Percentiles rank a stretch among this genome's conserved stretches.
These are phyloP conservation scores for Halcyon leucocephala DNA, from an alignment of 2,797 vertebrate genomes.

Conservation along the genomic window DNA sequence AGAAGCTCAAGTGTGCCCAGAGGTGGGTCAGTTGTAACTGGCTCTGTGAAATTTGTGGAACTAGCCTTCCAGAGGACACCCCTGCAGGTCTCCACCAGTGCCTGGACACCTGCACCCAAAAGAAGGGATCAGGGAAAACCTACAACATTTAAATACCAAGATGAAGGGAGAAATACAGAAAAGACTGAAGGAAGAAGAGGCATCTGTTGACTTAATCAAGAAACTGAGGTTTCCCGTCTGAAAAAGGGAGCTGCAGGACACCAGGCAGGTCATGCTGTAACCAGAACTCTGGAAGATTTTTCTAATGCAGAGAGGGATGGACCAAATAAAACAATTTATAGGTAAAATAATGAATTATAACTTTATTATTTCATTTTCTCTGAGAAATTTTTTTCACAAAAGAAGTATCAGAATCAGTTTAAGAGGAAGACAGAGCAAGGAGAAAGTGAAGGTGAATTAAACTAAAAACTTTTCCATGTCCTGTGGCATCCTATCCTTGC, in stretches of 20 bases:
- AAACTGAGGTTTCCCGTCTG: not conserved
- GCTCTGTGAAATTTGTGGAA: not conserved
- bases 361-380: not conserved
- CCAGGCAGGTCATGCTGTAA: not conserved
- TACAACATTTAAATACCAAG: not conserved
- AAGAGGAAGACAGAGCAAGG: not conserved
- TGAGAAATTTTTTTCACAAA: not conserved
- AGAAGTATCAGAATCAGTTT: not conserved
- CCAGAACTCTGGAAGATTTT: not conserved
- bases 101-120: not conserved
- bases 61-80: not conserved
- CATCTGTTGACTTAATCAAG: not conserved
- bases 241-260: not conserved
- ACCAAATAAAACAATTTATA: not conserved
- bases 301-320: not conserved
- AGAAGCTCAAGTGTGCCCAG: not conserved
- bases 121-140: not conserved
- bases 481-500: not conserved
- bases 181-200: not conserved
- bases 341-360: not conserved
- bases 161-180: not conserved
- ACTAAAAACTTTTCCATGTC: not conserved
- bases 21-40: fast-evolving
- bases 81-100: not conserved
- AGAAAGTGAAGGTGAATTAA: not conserved